phyloP scores from a whole-genome alignment of 2,797 vertebrate species.

The Lycodopsis pacificus region DNA sequence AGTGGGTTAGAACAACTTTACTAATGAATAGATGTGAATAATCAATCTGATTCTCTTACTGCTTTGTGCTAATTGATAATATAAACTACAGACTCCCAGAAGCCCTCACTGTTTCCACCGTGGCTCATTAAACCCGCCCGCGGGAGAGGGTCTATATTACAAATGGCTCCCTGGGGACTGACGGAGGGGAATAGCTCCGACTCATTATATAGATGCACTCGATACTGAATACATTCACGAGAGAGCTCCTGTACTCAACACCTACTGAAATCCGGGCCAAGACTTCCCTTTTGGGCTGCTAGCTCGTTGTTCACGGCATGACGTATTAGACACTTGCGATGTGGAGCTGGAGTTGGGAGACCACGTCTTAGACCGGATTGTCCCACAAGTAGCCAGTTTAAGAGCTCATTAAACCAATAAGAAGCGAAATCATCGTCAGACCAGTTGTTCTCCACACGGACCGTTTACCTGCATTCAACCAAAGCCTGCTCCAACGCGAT shows the following conservation, averaged over 20 bases:
- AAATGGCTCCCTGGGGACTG: conserved; percentile 39
- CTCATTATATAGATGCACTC: conserved; percentile 30
- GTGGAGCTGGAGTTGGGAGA: too few relatives aligned
- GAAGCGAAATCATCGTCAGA: too few relatives aligned
- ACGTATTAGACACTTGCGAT: too few relatives aligned
- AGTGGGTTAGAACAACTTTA: not conserved
- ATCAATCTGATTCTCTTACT: conserved; percentile 15
- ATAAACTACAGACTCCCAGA: conserved; percentile 47
- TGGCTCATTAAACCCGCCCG: conserved; percentile 66
- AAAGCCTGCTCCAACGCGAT: too few relatives aligned
- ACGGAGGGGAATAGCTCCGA: conserved; percentile 33
- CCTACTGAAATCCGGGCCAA: not conserved
- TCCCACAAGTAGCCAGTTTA: too few relatives aligned
- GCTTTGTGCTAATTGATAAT: conserved; percentile 40
- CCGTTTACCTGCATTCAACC: too few relatives aligned
- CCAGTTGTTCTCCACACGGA: too few relatives aligned
- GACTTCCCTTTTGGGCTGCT: too few relatives aligned
- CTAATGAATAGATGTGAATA: conserved; percentile 2
- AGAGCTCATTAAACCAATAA: too few relatives aligned
- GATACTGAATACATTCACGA: conserved; percentile 31
- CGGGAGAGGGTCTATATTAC: conserved; percentile 48
- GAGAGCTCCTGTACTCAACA: conserved; percentile 26
- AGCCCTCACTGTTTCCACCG: conserved; percentile 16
- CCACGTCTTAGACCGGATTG: too few relatives aligned
- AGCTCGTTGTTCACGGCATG: too few relatives aligned